Evolutionary conservation across 1,140 invertebrate genomes (phyloP).

Genomic region (Atta cephalotes): DNA sequence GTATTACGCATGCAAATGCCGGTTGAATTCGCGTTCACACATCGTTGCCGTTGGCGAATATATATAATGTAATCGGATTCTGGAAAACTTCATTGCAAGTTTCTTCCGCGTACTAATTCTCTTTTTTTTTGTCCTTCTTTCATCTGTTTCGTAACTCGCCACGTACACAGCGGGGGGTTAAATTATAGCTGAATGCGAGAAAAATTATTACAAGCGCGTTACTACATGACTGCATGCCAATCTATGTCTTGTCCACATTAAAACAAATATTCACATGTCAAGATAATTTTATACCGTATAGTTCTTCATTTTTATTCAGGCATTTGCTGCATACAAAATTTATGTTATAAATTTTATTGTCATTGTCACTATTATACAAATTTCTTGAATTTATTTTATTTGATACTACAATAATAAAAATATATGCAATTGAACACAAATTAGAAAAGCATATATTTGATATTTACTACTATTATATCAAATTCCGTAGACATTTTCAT

Average conservation of each 20-base stretch:
- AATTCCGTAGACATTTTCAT: not conserved
- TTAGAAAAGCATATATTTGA: not conserved
- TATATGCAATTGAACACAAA: not conserved
- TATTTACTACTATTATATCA: not conserved
- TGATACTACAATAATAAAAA: not conserved
- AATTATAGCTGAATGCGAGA: conserved; percentile 35
- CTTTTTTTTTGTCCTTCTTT: not conserved
- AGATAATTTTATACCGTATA: not conserved
- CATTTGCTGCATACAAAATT: not conserved
- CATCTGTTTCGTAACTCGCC: not conserved
- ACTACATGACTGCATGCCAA: conserved; percentile 8
- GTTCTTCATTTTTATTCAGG: not conserved
- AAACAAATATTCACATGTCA: conserved; percentile 26
- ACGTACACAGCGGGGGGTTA: conserved; percentile 1
- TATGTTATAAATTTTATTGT: not conserved
- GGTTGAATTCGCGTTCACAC: conserved; percentile 37
- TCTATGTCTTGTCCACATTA: not conserved
- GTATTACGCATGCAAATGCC: conserved; percentile 68
- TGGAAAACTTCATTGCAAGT: conserved; percentile 35
- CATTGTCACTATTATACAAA: not conserved
- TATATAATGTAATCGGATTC: conserved; percentile 64
- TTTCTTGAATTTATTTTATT: not conserved
- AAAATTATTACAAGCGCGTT: conserved; percentile 2
- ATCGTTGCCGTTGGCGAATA: not conserved
- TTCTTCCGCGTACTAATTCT: not conserved